Evolutionary conservation across 2,113 vertebrate genomes (phyloP).

Genomic region (Cyanoramphus novaezelandiae): DNA sequence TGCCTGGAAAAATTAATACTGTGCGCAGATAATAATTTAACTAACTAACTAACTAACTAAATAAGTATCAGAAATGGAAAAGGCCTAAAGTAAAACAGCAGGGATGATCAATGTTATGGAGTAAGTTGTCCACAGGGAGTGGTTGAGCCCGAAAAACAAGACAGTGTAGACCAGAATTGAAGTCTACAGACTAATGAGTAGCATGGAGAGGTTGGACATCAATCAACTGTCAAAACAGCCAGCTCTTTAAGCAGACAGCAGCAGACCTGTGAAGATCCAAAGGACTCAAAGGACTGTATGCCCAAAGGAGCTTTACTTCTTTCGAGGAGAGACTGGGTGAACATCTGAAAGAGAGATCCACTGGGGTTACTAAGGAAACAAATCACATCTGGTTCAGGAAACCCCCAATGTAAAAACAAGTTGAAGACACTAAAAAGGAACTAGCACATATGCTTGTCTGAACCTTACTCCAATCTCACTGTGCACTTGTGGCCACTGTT

Average conservation of each 20-base stretch:
- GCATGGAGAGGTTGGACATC: neutral
- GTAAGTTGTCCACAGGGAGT: neutral
- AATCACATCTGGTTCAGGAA: neutral
- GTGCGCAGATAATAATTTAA: neutral
- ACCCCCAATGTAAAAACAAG: neutral
- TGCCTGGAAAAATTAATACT: neutral
- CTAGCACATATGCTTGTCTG: fast-evolving
- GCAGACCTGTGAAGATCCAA: neutral
- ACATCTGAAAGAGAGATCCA: neutral
- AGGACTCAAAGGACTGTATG: neutral
- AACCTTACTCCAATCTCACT: neutral
- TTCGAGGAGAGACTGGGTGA: neutral
- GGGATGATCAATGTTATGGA: neutral
- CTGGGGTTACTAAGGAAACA: neutral
- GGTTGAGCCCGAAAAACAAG: neutral
- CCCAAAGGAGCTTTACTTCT: neutral
- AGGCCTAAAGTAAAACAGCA: neutral
- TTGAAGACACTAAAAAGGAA: neutral
- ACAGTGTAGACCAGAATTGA: neutral
- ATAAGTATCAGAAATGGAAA: neutral
- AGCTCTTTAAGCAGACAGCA: neutral
- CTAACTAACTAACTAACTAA: too few species aligned
- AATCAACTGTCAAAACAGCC: neutral
- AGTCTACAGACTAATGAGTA: neutral
- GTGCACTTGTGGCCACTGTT: neutral